Conservation (phyloP, 2,888 invertebrate genomes). For the Callosobruchus maculatus region DNA sequence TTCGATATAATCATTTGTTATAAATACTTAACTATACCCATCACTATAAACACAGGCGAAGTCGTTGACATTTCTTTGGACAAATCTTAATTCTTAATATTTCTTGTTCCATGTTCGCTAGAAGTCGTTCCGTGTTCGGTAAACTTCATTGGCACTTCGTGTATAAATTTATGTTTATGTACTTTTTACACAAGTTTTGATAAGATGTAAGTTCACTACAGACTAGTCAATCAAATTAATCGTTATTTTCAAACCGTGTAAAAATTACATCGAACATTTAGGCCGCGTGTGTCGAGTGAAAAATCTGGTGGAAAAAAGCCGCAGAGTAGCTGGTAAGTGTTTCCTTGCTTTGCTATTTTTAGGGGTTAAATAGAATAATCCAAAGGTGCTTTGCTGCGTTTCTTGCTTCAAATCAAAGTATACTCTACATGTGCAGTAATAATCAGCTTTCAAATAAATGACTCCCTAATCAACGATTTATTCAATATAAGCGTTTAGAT, state of each 20-base stretch:
- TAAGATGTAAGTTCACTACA: not conserved
- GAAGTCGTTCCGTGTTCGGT: not conserved
- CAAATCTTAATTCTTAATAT: not conserved
- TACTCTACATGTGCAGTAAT: not conserved
- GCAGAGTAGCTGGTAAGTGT: not conserved
- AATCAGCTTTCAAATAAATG: not conserved
- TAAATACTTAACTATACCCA: too few species aligned
- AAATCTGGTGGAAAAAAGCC: not conserved
- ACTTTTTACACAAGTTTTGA: not conserved
- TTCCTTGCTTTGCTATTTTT: not conserved
- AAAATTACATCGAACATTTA: not conserved
- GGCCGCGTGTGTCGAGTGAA: not conserved
- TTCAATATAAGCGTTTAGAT: not conserved
- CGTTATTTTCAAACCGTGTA: not conserved
- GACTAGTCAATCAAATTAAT: not conserved
- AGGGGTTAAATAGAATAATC: not conserved
- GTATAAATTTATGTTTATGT: not conserved
- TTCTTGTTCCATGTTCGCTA: not conserved
- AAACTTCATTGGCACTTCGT: not conserved
- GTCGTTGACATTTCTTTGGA: not conserved
- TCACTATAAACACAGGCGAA: not conserved
- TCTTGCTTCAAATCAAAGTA: not conserved
- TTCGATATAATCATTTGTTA: too few species aligned
- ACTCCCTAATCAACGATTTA: not conserved
- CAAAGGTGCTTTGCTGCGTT: not conserved